Conservation (phyloP, 2,888 invertebrate species). For the Oxyteleia sp. region DNA sequence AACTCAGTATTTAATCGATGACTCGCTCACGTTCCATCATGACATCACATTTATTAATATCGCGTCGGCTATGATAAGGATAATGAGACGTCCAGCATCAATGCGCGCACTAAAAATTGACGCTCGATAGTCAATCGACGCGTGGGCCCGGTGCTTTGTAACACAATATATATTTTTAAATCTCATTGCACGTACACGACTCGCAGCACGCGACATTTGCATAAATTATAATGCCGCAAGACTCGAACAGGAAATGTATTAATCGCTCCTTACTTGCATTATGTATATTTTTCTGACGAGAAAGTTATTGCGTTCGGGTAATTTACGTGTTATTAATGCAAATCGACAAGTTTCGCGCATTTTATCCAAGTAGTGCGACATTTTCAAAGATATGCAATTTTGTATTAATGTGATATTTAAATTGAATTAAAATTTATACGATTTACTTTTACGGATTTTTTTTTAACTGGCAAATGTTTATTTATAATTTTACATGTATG, state of each 20-base stretch:
- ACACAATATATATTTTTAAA: constrained; percentile 41
- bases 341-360: no score
- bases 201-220: constrained; percentile 42
- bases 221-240: constrained; percentile 37
- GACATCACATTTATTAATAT: constrained; percentile 72
- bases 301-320: constrained; percentile 31
- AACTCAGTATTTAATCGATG: constrained; percentile 50
- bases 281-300: constrained; percentile 7
- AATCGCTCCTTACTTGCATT: constrained; percentile 31
- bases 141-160: constrained; percentile 55
- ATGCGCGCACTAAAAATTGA: constrained; percentile 48
- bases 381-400: no score
- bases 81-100: constrained; percentile 65
- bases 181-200: background rate
- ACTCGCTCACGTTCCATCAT: constrained; percentile 59
- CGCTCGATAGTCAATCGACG: constrained; percentile 12
- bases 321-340: background rate
- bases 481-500: no score
- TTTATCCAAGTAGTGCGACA: no score
- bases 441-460: no score
- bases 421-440: no score
- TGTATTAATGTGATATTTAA: no score
- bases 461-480: no score
- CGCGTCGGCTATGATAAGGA: constrained; percentile 64
- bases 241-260: constrained; percentile 45